Evolutionary conservation across 2,797 vertebrate species (phyloP).

Genomic region (Neostethus bicornis): DNA sequence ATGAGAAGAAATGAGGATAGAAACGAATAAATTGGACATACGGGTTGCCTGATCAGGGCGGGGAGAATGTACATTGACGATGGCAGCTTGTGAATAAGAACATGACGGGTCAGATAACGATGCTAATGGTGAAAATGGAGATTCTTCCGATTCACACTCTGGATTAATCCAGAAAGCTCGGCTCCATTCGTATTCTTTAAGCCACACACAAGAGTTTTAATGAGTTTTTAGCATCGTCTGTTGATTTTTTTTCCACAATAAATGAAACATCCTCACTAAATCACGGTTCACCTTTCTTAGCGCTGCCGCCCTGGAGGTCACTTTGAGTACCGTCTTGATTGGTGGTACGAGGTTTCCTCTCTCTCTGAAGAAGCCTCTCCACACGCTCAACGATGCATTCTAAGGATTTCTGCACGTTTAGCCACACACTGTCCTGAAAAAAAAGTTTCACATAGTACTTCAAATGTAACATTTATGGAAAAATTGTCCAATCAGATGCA

Average conservation of each 20-base stretch:
- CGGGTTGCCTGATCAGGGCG: conserved; percentile 75
- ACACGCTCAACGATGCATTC: conserved; percentile 98
- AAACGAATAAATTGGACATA: conserved; percentile 54
- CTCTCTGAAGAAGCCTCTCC: conserved; percentile 95
- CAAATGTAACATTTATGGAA: neutral
- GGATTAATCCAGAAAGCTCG: conserved; percentile 96
- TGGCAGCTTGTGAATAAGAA: conserved; percentile 73
- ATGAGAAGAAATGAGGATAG: neutral
- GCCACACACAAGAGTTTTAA: conserved; percentile 21
- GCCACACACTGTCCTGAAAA: conserved; percentile 94
- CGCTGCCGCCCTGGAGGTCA: conserved; percentile 75
- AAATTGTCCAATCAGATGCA: too few species aligned
- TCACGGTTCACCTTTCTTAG: conserved; percentile 88
- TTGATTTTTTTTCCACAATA: neutral
- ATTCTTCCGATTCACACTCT: conserved; percentile 70
- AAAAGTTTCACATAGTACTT: neutral
- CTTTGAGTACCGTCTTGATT: conserved; percentile 84
- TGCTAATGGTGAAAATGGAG: conserved; percentile 47
- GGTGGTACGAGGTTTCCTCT: conserved; percentile 82
- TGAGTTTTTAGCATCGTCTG: neutral
- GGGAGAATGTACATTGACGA: conserved; percentile 82
- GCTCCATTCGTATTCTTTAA: conserved; percentile 86
- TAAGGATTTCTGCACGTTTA: conserved; percentile 97
- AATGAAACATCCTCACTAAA: neutral
- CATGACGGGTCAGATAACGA: conserved; percentile 48